Evolutionary conservation across 2,888 invertebrate species (phyloP), one percentile per base, ranked within the genome.

Genomic region (Eupelmus urozonus): DNA sequence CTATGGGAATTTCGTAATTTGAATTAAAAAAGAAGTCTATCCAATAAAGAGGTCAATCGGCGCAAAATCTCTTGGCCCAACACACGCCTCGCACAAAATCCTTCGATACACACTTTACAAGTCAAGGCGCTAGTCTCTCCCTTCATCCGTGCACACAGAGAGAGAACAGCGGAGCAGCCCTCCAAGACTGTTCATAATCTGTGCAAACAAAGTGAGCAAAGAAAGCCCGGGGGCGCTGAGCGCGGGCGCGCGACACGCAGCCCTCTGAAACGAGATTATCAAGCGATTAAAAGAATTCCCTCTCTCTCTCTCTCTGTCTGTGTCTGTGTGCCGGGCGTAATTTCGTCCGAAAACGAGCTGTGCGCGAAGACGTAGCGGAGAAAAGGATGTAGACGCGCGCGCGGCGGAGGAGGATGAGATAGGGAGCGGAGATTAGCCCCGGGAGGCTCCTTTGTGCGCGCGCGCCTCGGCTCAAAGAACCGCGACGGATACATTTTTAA

Each of bases 401-500:
- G n/a, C n/a, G n/a, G 23, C 40, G 16, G n/a, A 40, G 51, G 55
- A 67, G 80, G 78, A 77, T 81, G 51, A 59, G 34, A 81, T 71
- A 62, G 25, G 34, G 80, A 81, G 77, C 72, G 77, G 81, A 85
- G 84, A 86, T 87, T 86, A 87, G 86, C 87, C 87, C 84, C 87
- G 82, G 87, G 86, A 84, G 85, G 83, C 83, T 85, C 82, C 86
- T 88, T 88, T 88, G 87, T 87, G 82, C 20, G 2, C 16, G 18
- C 53, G 45, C 16, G 84, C 85, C 84, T 84, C 85, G 65, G 23
- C 78, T 78, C 88, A 89, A 89, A 89, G 89, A 88, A 87, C 87
- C 87, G 86, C 86, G 87, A 87, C 84, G 87, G 86, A 88, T 89
- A 88, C 88, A 89, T 89, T 89, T 89, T 89, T 89, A 89, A 89